These are phyloP conservation scores for Cephus rjabovi DNA, from an alignment of 2,888 invertebrate species.

Conservation along the genomic window DNA sequence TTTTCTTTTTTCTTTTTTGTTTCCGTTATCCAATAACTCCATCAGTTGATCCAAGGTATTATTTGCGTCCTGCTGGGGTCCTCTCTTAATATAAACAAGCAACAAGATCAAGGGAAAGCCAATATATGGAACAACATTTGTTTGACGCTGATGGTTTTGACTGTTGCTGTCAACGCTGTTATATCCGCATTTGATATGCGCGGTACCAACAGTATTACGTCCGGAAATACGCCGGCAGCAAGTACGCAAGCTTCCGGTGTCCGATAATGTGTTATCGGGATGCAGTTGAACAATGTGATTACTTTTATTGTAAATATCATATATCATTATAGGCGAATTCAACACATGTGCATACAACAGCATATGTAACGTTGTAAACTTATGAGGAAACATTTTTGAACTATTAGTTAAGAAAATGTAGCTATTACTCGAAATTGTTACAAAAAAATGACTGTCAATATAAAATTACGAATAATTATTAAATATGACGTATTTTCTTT, in stretches of 20 bases:
- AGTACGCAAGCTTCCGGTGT: constrained; percentile 17
- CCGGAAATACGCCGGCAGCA: constrained; percentile 1
- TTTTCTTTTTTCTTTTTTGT: constrained; percentile 23
- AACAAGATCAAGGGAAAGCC: constrained; percentile 71
- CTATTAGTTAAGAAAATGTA: too few relatives aligned
- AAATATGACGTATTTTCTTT: too few relatives aligned
- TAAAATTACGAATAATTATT: too few relatives aligned
- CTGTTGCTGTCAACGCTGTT: constrained; percentile 73
- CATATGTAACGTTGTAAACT: too few relatives aligned
- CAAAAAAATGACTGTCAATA: too few relatives aligned
- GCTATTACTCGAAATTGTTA: too few relatives aligned
- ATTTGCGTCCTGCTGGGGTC: constrained; percentile 73
- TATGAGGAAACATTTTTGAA: too few relatives aligned
- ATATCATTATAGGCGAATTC: neutral
- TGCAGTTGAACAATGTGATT: neutral
- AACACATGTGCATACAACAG: too few relatives aligned
- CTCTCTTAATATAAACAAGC: constrained; percentile 73
- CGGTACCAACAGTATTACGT: neutral
- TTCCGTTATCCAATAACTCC: constrained; percentile 1
- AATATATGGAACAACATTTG: constrained; percentile 73
- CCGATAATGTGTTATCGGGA: constrained; percentile 11
- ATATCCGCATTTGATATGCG: constrained; percentile 73
- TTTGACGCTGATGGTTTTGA: constrained; percentile 71
- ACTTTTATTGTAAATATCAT: neutral
- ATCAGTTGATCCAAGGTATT: constrained; percentile 71